phyloP scores from a whole-genome alignment of 2,113 vertebrate species.

The Urocynchramus pylzowi region DNA sequence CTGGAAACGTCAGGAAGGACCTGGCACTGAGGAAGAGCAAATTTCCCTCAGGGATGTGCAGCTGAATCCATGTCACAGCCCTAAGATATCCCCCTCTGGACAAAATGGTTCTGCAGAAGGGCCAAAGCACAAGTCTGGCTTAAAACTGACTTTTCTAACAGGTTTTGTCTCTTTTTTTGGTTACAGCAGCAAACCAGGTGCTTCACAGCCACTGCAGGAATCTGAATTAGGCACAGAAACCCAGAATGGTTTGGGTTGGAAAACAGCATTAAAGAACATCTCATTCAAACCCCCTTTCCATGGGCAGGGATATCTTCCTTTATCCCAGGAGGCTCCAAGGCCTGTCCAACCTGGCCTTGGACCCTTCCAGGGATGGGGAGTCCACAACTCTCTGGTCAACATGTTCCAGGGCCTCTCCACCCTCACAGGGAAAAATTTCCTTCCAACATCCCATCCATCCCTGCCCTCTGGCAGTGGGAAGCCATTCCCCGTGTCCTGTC shows the following conservation, averaged over 20 bases:
- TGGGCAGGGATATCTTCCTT: not conserved
- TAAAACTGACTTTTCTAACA: not conserved
- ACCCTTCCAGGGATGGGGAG: not conserved
- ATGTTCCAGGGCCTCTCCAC: rapidly evolving
- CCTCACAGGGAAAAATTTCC: not conserved
- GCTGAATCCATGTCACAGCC: not conserved
- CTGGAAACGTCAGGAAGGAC: not conserved
- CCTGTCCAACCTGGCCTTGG: rapidly evolving
- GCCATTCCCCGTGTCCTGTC: not conserved
- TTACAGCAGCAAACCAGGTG: not conserved
- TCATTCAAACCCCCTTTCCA: not conserved
- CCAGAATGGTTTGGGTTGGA: not conserved
- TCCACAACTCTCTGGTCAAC: not conserved
- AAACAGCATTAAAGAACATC: not conserved
- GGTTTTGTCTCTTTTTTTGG: not conserved
- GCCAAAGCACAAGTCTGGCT: not conserved
- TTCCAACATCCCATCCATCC: rapidly evolving
- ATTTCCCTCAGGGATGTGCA: not conserved
- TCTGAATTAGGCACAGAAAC: not conserved
- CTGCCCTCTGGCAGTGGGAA: not conserved
- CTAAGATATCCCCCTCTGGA: rapidly evolving
- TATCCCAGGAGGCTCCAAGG: not conserved
- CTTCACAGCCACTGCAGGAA: not conserved
- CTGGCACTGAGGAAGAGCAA: not conserved
- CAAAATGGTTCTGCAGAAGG: not conserved